Evolutionary conservation across 2,888 invertebrate species (phyloP).

Genomic region (Drosophila koepferae): DNA sequence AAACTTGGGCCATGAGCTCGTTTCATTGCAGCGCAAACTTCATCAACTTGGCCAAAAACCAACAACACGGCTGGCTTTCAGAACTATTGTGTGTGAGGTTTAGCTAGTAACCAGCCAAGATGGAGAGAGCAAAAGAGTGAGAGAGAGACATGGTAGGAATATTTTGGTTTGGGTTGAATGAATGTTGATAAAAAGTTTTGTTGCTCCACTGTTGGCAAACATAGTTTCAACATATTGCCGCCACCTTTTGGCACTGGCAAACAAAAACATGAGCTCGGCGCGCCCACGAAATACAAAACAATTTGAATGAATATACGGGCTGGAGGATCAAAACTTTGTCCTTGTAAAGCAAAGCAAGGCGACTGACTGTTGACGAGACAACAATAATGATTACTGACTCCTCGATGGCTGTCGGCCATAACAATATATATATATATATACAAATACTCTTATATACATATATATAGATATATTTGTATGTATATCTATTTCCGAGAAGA

Average conservation of each 20-base stretch:
- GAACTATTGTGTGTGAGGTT: slow-evolving; percentile 36
- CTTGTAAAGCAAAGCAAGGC: slow-evolving; percentile 39
- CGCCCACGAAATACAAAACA: slow-evolving; percentile 68
- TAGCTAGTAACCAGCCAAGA: background rate
- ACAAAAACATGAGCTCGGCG: slow-evolving; percentile 31
- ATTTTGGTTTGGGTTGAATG: slow-evolving; percentile 26
- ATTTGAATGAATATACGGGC: slow-evolving; percentile 60
- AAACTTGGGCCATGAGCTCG: slow-evolving; percentile 53
- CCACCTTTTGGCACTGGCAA: slow-evolving; percentile 46
- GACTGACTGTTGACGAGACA: slow-evolving; percentile 47
- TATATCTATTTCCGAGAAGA: background rate
- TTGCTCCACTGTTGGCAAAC: slow-evolving; percentile 16
- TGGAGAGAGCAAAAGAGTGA: background rate
- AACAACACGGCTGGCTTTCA: slow-evolving; percentile 18
- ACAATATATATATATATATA: slow-evolving; percentile 11
- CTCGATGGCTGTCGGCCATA: slow-evolving; percentile 36
- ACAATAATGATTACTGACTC: slow-evolving; percentile 59
- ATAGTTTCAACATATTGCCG: slow-evolving; percentile 52
- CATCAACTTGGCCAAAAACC: slow-evolving; percentile 32
- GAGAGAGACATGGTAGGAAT: slow-evolving; percentile 2
- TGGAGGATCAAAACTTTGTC: slow-evolving; percentile 61
- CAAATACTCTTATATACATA: slow-evolving; percentile 8
- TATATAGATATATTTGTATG: background rate
- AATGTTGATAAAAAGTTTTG: slow-evolving; percentile 53
- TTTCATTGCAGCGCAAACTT: slow-evolving; percentile 45